Evolutionary conservation across 2,888 invertebrate genomes (phyloP).

Genomic region (Aphodius sticticus): DNA sequence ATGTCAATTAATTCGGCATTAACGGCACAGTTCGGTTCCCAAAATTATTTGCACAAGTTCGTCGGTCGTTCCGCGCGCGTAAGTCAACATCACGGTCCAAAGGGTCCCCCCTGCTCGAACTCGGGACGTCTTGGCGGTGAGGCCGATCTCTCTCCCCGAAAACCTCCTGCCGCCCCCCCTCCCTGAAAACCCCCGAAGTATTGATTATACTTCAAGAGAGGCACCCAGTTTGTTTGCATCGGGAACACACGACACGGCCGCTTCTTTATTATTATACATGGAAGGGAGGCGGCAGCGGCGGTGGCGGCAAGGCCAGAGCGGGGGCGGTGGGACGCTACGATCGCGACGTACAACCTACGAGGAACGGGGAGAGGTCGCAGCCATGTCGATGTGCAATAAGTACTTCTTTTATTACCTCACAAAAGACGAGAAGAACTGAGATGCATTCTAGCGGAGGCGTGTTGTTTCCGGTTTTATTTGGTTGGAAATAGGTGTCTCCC

Average conservation of each 20-base stretch:
- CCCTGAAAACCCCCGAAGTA: slow-evolving; percentile 39
- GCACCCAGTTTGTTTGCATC: slow-evolving; percentile 52
- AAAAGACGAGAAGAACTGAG: slow-evolving; percentile 23
- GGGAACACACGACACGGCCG: slow-evolving; percentile 51
- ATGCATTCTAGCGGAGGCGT: not conserved
- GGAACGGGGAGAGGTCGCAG: slow-evolving; percentile 16
- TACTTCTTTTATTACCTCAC: slow-evolving; percentile 35
- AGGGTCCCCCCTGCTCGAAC: slow-evolving; percentile 7
- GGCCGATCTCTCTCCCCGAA: slow-evolving; percentile 5
- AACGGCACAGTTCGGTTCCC: not conserved
- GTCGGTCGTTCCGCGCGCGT: slow-evolving; percentile 12
- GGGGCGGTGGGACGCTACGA: slow-evolving; percentile 7
- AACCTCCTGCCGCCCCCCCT: slow-evolving; percentile 26
- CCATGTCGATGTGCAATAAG: slow-evolving; percentile 37
- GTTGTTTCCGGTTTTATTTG: too few relatives aligned
- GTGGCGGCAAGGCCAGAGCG: slow-evolving; percentile 6
- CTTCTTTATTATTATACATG: slow-evolving; percentile 45
- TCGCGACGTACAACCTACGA: slow-evolving; percentile 6
- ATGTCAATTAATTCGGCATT: slow-evolving; percentile 21
- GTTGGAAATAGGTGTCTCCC: too few relatives aligned
- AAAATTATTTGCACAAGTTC: slow-evolving; percentile 13
- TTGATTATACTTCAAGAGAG: slow-evolving; percentile 52
- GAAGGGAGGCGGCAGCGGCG: slow-evolving; percentile 14
- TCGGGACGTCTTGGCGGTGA: slow-evolving; percentile 13
- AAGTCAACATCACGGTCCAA: slow-evolving; percentile 25